Evolutionary conservation across 2,113 vertebrate genomes (phyloP).

Genomic region (Synodontis membranacea): DNA sequence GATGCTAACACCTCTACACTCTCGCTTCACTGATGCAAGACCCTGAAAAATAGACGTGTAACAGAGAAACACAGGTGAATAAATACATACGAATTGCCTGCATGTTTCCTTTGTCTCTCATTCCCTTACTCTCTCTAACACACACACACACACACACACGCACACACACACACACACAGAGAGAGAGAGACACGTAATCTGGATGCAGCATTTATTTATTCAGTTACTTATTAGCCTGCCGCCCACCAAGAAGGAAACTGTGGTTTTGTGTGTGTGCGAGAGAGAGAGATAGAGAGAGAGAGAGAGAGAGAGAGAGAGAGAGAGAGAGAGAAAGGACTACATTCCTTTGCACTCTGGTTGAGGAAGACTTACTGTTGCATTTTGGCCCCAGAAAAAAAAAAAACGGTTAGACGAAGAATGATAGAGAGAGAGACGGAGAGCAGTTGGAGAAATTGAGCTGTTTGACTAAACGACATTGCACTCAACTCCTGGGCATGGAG

Average conservation of each 20-base stretch:
- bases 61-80: constrained; percentile 45
- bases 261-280: neutral
- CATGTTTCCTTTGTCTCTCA: neutral
- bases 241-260: neutral
- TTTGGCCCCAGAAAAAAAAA: neutral
- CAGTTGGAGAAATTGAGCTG: neutral
- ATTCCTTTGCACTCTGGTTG: neutral
- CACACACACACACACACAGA: neutral
- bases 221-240: constrained; percentile 25
- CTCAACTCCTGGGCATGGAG: constrained; percentile 6
- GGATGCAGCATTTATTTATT: constrained; percentile 10
- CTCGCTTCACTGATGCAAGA: constrained; percentile 44
- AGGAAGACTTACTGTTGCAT: neutral
- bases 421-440: neutral
- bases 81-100: constrained; percentile 33
- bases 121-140: neutral
- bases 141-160: neutral
- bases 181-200: neutral
- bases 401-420: neutral
- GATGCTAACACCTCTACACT: constrained; percentile 43
- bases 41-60: constrained; percentile 27
- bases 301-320: neutral
- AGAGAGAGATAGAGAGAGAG: neutral
- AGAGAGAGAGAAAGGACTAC: neutral
- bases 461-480: neutral